A percentile compares a stretch with the other conserved stretches of the same genome.
These are phyloP conservation scores for Bucco capensis DNA, from an alignment of 2,113 vertebrate genomes.

Conservation along the genomic window DNA sequence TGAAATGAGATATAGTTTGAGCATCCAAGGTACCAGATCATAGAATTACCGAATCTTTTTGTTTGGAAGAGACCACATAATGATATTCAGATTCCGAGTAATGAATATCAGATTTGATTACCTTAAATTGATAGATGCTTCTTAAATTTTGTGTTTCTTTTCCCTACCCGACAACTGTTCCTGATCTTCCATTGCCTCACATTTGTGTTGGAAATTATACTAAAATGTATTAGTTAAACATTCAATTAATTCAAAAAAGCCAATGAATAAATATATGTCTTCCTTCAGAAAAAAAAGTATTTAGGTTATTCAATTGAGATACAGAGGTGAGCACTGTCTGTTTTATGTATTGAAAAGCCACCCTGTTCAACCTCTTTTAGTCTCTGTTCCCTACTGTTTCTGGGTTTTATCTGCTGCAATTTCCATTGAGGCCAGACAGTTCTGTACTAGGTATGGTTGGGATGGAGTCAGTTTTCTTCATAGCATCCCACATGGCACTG, in stretches of 20 bases:
- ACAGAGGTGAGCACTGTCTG: not conserved
- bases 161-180: not conserved
- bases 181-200: not conserved
- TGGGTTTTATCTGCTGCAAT: not conserved
- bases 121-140: not conserved
- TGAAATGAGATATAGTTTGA: not conserved
- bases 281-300: not conserved
- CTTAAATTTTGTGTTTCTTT: not conserved
- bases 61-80: too few species aligned
- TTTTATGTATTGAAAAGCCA: not conserved
- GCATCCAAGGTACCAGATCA: not conserved
- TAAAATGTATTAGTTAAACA: not conserved
- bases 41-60: too few species aligned
- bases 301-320: not conserved
- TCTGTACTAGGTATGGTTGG: not conserved
- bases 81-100: not conserved
- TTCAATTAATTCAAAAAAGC: not conserved
- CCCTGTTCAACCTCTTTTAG: not conserved
- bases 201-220: not conserved
- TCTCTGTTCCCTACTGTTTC: not conserved
- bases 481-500: not conserved
- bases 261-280: not conserved
- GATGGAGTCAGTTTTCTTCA: not conserved
- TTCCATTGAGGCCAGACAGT: not conserved
- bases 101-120: not conserved